Conservation (phyloP, 2,113 vertebrate species). For the Enhydra lutris region DNA sequence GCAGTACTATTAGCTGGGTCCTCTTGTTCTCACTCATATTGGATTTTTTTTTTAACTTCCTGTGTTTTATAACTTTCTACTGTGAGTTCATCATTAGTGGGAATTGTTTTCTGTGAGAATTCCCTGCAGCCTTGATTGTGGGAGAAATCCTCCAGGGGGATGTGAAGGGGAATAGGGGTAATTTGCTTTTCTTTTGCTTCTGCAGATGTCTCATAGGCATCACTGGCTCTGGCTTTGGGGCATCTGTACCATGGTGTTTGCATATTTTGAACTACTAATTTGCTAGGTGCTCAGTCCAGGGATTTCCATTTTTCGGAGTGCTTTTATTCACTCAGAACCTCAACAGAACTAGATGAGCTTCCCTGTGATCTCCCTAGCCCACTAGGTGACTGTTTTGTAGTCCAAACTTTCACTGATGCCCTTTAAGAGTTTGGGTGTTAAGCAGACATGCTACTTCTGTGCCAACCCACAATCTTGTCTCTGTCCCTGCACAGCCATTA, state of each 20-base stretch:
- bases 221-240: not conserved
- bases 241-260: not conserved
- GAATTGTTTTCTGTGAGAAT: not conserved
- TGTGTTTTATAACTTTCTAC: not conserved
- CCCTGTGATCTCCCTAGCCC: not conserved
- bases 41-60: not conserved
- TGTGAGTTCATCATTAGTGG: not conserved
- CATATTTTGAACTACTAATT: not conserved
- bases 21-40: not conserved
- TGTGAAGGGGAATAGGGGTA: not conserved
- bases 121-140: not conserved
- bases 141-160: not conserved
- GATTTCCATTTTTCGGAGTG: not conserved
- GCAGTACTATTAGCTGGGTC: not conserved
- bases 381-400: not conserved
- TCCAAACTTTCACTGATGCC: not conserved
- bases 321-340: not conserved
- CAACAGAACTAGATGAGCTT: not conserved
- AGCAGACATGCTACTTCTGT: not conserved
- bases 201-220: not conserved
- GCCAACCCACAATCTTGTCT: not conserved
- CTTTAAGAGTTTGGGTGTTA: not conserved
- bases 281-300: not conserved
- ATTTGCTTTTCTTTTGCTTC: not conserved
- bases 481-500: not conserved